Evolutionary conservation across 2,888 invertebrate genomes (phyloP), one percentile per base, ranked within the genome.

Genomic region (Xiphydria camelus): DNA sequence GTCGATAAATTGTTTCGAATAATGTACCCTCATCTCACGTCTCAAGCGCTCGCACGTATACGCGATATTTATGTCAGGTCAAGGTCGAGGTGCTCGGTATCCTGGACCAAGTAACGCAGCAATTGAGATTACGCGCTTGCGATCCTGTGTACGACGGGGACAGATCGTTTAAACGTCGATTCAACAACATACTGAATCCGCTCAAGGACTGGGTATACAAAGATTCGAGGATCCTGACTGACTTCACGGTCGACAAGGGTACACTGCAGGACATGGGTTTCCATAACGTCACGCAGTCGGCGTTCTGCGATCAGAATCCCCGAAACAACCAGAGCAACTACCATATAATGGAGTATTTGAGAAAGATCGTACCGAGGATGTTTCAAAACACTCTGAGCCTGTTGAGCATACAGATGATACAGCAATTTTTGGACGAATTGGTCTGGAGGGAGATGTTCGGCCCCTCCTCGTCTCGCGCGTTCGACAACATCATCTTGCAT

Each of bases 401-500:
- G 53, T 77, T 94, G 0, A 91, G 89, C 2, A 80, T 90, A 34
- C 89, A 88, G 75, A 89, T 92, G 70, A 91, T 94, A 62, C 94
- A 94, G 73, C 91, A 92, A 73, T 93, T 93, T 73, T 77, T 94
- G 53, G 93, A 94, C 70, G 94, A 94, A 67, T 76, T 94, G 12
- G 87, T 91, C 7, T 94, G 94, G 93, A 81, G 94, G 45, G 93
- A 94, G 71, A 86, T 88, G 66, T 93, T 84, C 68, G 93, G 92
- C 0, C 81, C 84, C 3, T 86, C 88, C 0, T 85, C 92, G 0
- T 81, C 86, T 0, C 83, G 84, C 59, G 87, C 91, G 0, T 94
- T 91, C 66, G 88, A 91, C 64, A 88, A 88, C 64, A 86, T 93
- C 34, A 84, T 91, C 2, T 61, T 78, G 1, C 91, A 94, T 70